Evolutionary conservation across 1,140 invertebrate genomes (phyloP), one percentile per base, ranked within the genome.

Genomic region (Drosophila orosa): DNA sequence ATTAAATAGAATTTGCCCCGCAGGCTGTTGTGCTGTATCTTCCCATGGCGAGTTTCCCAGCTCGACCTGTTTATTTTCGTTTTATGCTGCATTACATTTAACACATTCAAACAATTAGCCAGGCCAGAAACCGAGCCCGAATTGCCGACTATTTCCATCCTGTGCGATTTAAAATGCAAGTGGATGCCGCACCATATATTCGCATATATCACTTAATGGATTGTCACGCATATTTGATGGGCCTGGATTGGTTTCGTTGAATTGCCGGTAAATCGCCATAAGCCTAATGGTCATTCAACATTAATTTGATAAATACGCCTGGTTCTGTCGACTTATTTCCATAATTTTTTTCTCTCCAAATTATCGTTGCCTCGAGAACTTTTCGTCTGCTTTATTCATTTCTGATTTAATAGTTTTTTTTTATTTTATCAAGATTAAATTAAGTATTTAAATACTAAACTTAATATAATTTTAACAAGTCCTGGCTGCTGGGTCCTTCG

Each of bases 101-200:
- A 82, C 74, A 76, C 79, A 82, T 78, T 78, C 74, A 82, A 78
- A 82, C 80, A 83, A 83, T 83, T 83, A 83, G 80, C 75, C 60
- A 47, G 44, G n/a, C 52, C 48, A 50, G 62, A 60, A 78, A 69
- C 40, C 45, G 40, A 55, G 44, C 17, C 54, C 54, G 15, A 59
- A 37, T 56, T 39, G 45, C 37, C 12, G 17, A 27, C 65, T 39
- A 56, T 47, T 65, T 65, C 59, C 60, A 48, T 6, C 10, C 29
- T 3, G 1, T 5, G 17, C 52, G 33, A 62, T 78, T 82, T 78
- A 25, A 74, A 56, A 67, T 82, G 57, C 79, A 59, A 39, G 19
- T 15, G 50, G 52, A 22, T 8, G 24, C 24, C 10, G 25, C 24
- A 19, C 17, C n/a, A 25, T 31, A 17, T 44, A 31, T 15, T 10